Percentiles rank a stretch among this genome's conserved stretches.
These are phyloP conservation scores for Agelas oroides DNA, from an alignment of 37 sponge, comb jelly and placozoan genomes.

Conservation along the genomic window DNA sequence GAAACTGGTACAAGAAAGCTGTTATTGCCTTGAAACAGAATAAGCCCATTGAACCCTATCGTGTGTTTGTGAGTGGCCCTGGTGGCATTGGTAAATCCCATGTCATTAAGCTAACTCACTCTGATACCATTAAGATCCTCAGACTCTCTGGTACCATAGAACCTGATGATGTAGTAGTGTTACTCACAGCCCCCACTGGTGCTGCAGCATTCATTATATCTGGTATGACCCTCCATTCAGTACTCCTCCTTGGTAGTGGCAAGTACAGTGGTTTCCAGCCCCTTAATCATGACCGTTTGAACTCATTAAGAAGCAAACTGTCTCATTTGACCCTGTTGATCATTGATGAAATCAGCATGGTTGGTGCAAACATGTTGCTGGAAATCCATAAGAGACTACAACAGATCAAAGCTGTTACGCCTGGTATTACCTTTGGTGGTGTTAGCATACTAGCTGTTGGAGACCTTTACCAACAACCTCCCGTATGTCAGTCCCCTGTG, in stretches of 20 bases:
- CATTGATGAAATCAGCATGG: constrained; percentile 69
- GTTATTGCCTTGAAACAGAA: constrained; percentile 38
- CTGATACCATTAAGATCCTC: too few relatives aligned
- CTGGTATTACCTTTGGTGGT: constrained; percentile 39
- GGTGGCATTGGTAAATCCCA: constrained; percentile 62
- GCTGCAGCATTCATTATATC: constrained; percentile 57
- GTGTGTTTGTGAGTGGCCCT: constrained; percentile 47
- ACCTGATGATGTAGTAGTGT: too few relatives aligned
- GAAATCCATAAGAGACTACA: constrained; percentile 50
- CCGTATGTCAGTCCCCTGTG: constrained; percentile 9
- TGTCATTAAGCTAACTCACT: constrained; percentile 45
- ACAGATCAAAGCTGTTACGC: constrained; percentile 20
- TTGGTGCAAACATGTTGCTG: constrained; percentile 48
- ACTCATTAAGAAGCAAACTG: too few relatives aligned
- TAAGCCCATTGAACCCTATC: constrained; percentile 42
- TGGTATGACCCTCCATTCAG: constrained; percentile 58
- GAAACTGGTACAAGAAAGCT: too few relatives aligned
- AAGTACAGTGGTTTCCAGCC: background rate
- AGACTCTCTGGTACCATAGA: too few relatives aligned
- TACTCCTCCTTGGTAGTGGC: too few relatives aligned
- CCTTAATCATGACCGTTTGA: background rate
- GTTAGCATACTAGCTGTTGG: too few relatives aligned
- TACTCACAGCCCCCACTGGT: constrained; percentile 59
- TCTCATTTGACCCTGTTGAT: constrained; percentile 27
- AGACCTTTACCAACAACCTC: too few relatives aligned